Evolutionary conservation across 2,797 vertebrate species (phyloP).

Genomic region (Sebastes iracundus): DNA sequence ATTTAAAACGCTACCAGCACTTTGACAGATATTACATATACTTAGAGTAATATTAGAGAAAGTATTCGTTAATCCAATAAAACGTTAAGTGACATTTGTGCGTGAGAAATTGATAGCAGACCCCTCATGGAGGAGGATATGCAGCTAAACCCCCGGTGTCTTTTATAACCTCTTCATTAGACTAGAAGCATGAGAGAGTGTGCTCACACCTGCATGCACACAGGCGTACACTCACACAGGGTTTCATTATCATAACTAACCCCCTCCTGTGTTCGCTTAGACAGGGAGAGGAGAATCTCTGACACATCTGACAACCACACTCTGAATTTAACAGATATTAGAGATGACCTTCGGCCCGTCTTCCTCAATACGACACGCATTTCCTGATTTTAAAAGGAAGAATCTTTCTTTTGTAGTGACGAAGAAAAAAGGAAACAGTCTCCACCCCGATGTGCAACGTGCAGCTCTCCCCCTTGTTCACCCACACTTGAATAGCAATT

Average conservation of each 20-base stretch:
- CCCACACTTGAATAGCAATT: conserved; percentile 92
- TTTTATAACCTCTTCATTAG: conserved; percentile 60
- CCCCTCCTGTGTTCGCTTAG: conserved; percentile 62
- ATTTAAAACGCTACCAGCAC: not conserved
- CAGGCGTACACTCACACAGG: conserved; percentile 38
- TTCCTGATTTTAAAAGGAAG: conserved; percentile 84
- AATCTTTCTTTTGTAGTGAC: conserved; percentile 88
- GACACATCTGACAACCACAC: conserved; percentile 73
- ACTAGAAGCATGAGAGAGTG: conserved; percentile 27
- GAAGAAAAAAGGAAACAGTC: conserved; percentile 70
- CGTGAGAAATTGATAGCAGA: conserved; percentile 13
- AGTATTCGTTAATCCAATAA: conserved; percentile 12
- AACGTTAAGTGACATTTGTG: conserved; percentile 17
- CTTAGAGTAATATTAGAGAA: not conserved
- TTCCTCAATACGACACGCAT: conserved; percentile 86
- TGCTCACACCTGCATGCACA: conserved; percentile 31
- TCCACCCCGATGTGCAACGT: conserved; percentile 83
- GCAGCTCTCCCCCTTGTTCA: conserved; percentile 81
- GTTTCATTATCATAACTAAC: conserved; percentile 70
- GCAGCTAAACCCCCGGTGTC: not conserved
- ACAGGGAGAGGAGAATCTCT: conserved; percentile 48
- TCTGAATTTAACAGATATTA: conserved; percentile 79
- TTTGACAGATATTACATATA: not conserved
- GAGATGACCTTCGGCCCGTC: conserved; percentile 83
- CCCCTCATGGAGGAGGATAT: not conserved